A percentile compares a stretch with the other conserved stretches of the same genome.
These are phyloP conservation scores for Alcis repandata DNA, from an alignment of 2,888 invertebrate species.

Conservation along the genomic window DNA sequence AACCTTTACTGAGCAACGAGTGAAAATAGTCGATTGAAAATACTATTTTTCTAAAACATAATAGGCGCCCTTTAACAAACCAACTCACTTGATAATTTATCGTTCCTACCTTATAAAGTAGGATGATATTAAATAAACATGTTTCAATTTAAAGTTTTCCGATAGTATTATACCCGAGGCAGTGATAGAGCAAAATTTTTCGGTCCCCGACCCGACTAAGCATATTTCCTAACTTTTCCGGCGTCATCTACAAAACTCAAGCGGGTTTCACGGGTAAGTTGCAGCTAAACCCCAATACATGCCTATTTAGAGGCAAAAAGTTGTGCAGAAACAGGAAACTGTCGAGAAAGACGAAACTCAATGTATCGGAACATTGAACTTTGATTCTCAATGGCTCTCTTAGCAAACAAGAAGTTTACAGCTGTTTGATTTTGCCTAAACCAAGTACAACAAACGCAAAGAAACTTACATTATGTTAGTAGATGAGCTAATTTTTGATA, in stretches of 20 bases:
- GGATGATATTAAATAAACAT: constrained; percentile 41
- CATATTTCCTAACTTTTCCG: constrained; percentile 38
- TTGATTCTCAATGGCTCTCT: constrained; percentile 20
- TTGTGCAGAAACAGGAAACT: constrained; percentile 14
- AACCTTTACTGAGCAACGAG: background rate
- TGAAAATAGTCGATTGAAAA: background rate
- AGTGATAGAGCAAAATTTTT: constrained; percentile 40
- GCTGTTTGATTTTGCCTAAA: background rate
- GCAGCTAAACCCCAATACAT: constrained; percentile 24
- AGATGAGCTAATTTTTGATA: no score
- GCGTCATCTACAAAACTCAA: constrained; percentile 34
- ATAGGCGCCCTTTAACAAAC: background rate
- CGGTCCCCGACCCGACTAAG: constrained; percentile 30
- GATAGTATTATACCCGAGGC: constrained; percentile 38
- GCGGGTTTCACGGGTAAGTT: constrained; percentile 16
- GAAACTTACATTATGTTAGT: no score
- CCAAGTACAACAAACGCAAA: no score
- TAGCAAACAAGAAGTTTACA: constrained; percentile 14
- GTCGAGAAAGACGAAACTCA: constrained; percentile 13
- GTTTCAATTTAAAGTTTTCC: constrained; percentile 48
- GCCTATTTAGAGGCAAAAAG: constrained; percentile 17
- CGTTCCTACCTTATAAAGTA: constrained; percentile 4
- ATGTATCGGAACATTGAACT: constrained; percentile 29
- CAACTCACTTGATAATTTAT: constrained; percentile 7
- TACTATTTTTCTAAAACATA: background rate